These are phyloP conservation scores for Hybognathus amarus DNA, from an alignment of 2,797 vertebrate genomes.

Conservation along the genomic window DNA sequence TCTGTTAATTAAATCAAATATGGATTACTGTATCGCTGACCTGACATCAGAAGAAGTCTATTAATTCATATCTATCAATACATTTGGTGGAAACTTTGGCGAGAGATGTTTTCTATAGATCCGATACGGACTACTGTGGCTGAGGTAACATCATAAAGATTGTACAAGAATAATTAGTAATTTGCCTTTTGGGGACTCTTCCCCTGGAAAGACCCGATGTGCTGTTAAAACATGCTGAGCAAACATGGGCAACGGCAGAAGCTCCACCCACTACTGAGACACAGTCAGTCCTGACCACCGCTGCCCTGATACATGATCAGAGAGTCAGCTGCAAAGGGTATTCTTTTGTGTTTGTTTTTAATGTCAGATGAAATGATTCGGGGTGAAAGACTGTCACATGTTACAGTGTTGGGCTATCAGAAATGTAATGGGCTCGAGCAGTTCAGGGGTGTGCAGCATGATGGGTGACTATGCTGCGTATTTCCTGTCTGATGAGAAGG, in stretches of 20 bases:
- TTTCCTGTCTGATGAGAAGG: constrained; percentile 53
- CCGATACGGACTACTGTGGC: too few relatives aligned
- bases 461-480: constrained; percentile 22
- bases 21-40: too few relatives aligned
- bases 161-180: too few relatives aligned
- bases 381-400: constrained; percentile 66
- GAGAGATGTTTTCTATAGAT: too few relatives aligned
- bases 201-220: constrained; percentile 55
- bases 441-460: constrained; percentile 44
- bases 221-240: constrained; percentile 55
- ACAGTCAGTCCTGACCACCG: constrained; percentile 55
- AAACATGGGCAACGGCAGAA: constrained; percentile 57
- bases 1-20: too few relatives aligned
- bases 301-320: constrained; percentile 75
- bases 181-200: too few relatives aligned
- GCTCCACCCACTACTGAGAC: constrained; percentile 53
- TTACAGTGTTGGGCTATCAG: constrained; percentile 63
- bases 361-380: constrained; percentile 71
- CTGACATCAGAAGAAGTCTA: too few relatives aligned
- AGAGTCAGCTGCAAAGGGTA: constrained; percentile 75
- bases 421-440: constrained; percentile 60
- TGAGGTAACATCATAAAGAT: too few relatives aligned
- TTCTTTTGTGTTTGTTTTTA: constrained; percentile 66
- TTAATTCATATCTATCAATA: too few relatives aligned
- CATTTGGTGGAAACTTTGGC: too few relatives aligned